Base-by-base conservation (phyloP, 2,113 vertebrate genomes). In the Ceratotherium simum region DNA sequence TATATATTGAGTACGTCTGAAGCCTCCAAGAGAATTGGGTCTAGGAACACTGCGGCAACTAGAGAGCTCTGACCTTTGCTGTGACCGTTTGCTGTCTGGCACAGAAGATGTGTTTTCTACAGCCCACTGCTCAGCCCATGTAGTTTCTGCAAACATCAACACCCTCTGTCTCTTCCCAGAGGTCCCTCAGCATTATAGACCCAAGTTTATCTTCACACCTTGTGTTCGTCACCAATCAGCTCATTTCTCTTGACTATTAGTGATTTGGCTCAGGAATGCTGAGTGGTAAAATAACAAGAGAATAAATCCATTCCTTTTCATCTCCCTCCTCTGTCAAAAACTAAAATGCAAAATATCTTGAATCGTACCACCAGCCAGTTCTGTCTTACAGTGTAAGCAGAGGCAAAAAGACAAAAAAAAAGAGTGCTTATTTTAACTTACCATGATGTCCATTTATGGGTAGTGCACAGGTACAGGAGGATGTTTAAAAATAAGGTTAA, bases 181-280 rank as follows among this genome's bases (percentile, higher is more conserved):
- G 70, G 33, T 36, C 31, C 46, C 69, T 92, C 48, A 39, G n/a
- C 48, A 78, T 36, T 65, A 72, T 18, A 85, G 60, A 62, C 56
- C 9, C 18, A 58, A 58, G 80, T 95, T 95, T 97, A 91, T 96
- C 83, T 82, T 89, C 62, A 82, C 54, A 95, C 92, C 54, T 95
- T 90, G 17, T 48, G 31, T 46, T 93, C 73, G 80, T 97, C 78
- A 60, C 73, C 73, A 67, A 85, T 91, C 91, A 87, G 92, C 56
- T 97, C 94, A 93, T 96, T 96, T 96, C 91, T 96, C 70, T 85
- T 73, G 56, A 81, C 65, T 91, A 14, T 56, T 81, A 85, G 81
- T 87, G 82, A 78, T 91, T 89, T 95, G 81, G 36, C 70, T 95
- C 54, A 91, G 67, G 72, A 97, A 91, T 48, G 25, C 56, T 96